Conservation (phyloP, 1,140 invertebrate species). For the Stegodyphus dumicola region DNA sequence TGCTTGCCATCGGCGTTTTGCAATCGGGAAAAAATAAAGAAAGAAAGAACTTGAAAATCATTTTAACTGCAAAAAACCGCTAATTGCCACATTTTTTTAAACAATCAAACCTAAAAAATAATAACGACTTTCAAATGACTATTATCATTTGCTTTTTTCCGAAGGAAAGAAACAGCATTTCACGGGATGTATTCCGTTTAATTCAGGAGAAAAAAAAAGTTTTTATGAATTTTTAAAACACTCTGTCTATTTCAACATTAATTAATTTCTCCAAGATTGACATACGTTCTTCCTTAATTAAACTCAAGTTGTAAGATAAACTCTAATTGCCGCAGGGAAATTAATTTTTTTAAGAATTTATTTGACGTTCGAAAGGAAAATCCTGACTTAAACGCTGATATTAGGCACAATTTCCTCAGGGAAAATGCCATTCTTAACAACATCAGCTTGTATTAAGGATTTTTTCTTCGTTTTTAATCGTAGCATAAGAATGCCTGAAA, state of each 20-base stretch:
- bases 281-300: constrained; percentile 14
- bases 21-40: constrained; percentile 1
- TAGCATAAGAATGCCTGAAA: too few relatives aligned
- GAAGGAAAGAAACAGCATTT: background rate
- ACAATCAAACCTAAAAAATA: constrained; percentile 1
- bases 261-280: constrained; percentile 50
- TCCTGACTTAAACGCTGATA: too few relatives aligned
- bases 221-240: constrained; percentile 23
- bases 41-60: background rate
- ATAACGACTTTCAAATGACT: constrained; percentile 8
- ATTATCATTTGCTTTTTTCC: too few relatives aligned
- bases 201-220: background rate
- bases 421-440: too few relatives aligned
- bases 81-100: constrained; percentile 27
- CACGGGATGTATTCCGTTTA: too few relatives aligned
- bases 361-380: too few relatives aligned
- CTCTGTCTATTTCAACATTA: constrained; percentile 39
- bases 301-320: background rate
- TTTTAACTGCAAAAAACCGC: background rate
- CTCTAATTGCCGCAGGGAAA: constrained; percentile 14
- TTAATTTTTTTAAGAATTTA: too few relatives aligned
- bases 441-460: too few relatives aligned
- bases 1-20: constrained; percentile 7
- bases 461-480: too few relatives aligned
- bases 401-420: too few relatives aligned